These are phyloP conservation scores for Myoxocephalus aenaeus DNA, from an alignment of 2,797 vertebrate genomes.

Conservation along the genomic window DNA sequence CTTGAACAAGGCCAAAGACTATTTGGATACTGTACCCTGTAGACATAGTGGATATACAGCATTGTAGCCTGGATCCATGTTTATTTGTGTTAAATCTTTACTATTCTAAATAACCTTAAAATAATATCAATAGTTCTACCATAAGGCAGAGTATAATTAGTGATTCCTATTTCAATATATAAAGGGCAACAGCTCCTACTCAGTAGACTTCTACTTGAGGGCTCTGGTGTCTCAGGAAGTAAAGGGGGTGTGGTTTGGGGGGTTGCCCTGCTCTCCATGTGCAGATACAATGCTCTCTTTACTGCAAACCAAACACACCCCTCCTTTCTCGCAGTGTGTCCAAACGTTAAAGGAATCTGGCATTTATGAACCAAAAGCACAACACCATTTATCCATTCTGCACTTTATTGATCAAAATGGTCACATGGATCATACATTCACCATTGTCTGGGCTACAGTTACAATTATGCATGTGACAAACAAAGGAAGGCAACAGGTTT, in stretches of 20 bases:
- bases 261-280: conserved; percentile 48
- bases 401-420: conserved; percentile 53
- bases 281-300: conserved; percentile 80
- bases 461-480: background rate
- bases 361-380: conserved; percentile 24
- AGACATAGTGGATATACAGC: background rate
- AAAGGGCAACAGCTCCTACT: conserved; percentile 2
- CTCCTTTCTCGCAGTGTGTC: conserved; percentile 42
- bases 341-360: conserved; percentile 11
- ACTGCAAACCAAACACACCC: conserved; percentile 73
- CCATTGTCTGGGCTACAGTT: background rate
- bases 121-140: background rate
- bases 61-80: background rate
- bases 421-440: conserved; percentile 18
- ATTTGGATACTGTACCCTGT: background rate
- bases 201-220: conserved; percentile 21
- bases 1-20: background rate
- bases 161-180: background rate
- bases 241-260: conserved; percentile 46
- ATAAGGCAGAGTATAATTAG: background rate
- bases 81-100: background rate
- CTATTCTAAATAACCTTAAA: background rate
- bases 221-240: conserved; percentile 71
- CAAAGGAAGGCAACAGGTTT: conserved; percentile 53
- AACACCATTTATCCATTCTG: conserved; percentile 14